These are phyloP conservation scores for Pyxicephalus adspersus DNA, from an alignment of 2,113 vertebrate genomes.

Conservation along the genomic window DNA sequence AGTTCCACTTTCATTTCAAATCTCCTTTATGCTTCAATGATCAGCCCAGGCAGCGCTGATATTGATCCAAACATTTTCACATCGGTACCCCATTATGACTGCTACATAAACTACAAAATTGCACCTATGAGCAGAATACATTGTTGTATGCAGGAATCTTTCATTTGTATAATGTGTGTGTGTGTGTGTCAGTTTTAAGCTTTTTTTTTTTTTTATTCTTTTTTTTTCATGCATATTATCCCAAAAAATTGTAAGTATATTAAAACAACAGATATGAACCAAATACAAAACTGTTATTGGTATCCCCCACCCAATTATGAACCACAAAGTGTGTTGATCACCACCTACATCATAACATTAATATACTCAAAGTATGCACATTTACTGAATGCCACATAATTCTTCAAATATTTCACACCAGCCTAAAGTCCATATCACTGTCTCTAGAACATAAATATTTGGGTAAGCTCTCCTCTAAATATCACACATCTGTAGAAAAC, in stretches of 20 bases:
- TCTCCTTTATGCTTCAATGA: slow-evolving; percentile 40
- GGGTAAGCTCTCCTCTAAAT: not conserved
- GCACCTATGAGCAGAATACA: not conserved
- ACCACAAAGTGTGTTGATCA: too few species aligned
- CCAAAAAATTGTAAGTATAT: too few species aligned
- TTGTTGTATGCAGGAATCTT: too few species aligned
- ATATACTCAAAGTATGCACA: too few species aligned
- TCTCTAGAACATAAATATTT: slow-evolving; percentile 16
- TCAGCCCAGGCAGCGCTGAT: slow-evolving; percentile 32
- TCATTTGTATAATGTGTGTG: too few species aligned
- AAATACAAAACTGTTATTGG: too few species aligned
- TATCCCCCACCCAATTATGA: too few species aligned
- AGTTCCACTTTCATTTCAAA: slow-evolving; percentile 42
- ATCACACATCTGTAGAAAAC: slow-evolving; percentile 11
- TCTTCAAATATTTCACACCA: slow-evolving; percentile 21
- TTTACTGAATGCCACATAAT: not conserved
- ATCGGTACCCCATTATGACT: slow-evolving; percentile 8
- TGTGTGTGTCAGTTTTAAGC: too few species aligned
- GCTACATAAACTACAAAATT: not conserved
- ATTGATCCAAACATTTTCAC: slow-evolving; percentile 49
- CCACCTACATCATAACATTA: too few species aligned
- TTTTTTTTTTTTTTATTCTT: too few species aligned
- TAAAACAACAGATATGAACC: too few species aligned
- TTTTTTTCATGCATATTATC: too few species aligned
- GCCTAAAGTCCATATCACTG: slow-evolving; percentile 24